Evolutionary conservation across 2,888 invertebrate species (phyloP).

Genomic region (Archips crataeganus): DNA sequence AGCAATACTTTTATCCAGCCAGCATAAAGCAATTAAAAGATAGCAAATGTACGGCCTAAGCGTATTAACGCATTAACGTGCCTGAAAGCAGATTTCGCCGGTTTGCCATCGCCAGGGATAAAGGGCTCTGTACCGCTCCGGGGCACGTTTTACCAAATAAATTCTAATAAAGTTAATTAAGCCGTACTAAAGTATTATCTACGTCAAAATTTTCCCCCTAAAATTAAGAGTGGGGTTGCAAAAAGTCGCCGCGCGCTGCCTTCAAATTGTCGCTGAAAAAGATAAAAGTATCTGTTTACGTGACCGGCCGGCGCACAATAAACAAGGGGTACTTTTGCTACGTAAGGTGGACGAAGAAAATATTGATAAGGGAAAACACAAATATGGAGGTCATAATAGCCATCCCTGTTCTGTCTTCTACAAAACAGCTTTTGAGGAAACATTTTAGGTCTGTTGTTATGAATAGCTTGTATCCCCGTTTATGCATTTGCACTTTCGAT

Average conservation of each 20-base stretch:
- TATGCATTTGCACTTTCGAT: neutral
- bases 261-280: slow-evolving; percentile 60
- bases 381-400: slow-evolving; percentile 9
- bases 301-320: slow-evolving; percentile 59
- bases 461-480: slow-evolving; percentile 4
- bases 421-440: neutral
- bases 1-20: slow-evolving; percentile 22
- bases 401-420: neutral
- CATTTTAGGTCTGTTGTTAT: neutral
- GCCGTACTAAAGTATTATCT: slow-evolving; percentile 77
- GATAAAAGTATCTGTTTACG: slow-evolving; percentile 67
- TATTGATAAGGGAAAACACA: slow-evolving; percentile 33
- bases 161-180: slow-evolving; percentile 84
- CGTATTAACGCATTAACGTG: slow-evolving; percentile 50
- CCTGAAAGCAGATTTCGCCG: slow-evolving; percentile 54
- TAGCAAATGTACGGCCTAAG: slow-evolving; percentile 44
- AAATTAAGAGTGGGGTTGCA: slow-evolving; percentile 63
- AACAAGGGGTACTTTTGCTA: slow-evolving; percentile 28
- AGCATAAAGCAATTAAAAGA: slow-evolving; percentile 42
- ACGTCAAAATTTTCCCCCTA: slow-evolving; percentile 69
- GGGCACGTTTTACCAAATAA: slow-evolving; percentile 75
- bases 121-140: slow-evolving; percentile 51
- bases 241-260: slow-evolving; percentile 61
- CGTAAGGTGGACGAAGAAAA: slow-evolving; percentile 24
- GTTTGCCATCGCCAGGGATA: slow-evolving; percentile 54